Evolutionary conservation across 1,140 invertebrate genomes (phyloP), one percentile per base, ranked within the genome.

Genomic region (Cyclargus thomasi): DNA sequence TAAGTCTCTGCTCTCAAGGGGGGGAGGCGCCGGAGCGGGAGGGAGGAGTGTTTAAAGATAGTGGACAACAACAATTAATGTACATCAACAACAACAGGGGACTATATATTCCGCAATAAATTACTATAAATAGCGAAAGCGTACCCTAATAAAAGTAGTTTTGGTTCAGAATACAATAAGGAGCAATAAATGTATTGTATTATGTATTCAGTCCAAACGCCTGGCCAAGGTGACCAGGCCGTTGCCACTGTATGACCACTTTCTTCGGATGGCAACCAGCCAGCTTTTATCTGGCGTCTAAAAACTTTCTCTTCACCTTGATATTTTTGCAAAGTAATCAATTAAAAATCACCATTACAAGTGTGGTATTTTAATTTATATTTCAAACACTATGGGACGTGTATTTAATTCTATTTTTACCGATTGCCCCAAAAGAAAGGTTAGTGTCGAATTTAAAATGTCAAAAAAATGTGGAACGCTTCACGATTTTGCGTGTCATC

Each of bases 401-500:
- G n/a, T n/a, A n/a, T n/a, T n/a, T n/a, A n/a, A n/a, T n/a, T n/a
- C n/a, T n/a, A n/a, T n/a, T n/a, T n/a, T n/a, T n/a, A n/a, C n/a
- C n/a, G n/a, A 29, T 29, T 29, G 5, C 29, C 5, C 29, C 8
- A 29, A 29, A 29, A 29, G 5, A 29, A 23, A 23, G 23, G 6
- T 23, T 6, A 29, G 23, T 2, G 23, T 29, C 29, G 29, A 29
- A 18, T 17, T 18, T 55, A 20, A 18, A 55, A 20, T 20, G 6
- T n/a, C 35, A 74, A 79, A 80, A 80, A 79, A 80, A 80, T 80
- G 77, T 80, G 77, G 76, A 79, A 81, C 77, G 79, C 78, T 81
- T 81, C 79, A 79, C 79, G 77, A 81, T 81, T 79, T 79, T 81
- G 79, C 79, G 79, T 81, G 76, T 79, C 79, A 81, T 78, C 79